These are phyloP conservation scores for Loriculus beryllinus DNA, from an alignment of 2,797 vertebrate species.

Conservation along the genomic window DNA sequence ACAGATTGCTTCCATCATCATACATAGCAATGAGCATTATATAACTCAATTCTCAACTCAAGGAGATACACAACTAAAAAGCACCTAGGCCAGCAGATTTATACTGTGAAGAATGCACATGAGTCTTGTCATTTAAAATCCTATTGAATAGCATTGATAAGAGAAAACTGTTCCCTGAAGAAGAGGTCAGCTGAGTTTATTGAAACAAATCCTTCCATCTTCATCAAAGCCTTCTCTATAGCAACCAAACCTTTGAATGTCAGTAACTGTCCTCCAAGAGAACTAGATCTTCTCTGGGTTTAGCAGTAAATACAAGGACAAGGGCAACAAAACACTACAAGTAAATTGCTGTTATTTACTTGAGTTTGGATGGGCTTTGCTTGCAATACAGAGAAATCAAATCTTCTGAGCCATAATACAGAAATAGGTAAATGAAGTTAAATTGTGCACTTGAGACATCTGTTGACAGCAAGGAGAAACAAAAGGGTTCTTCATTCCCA, in stretches of 20 bases:
- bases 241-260: not conserved
- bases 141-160: constrained; percentile 17
- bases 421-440: constrained; percentile 38
- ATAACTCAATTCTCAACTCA: constrained; percentile 42
- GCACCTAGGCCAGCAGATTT: not conserved
- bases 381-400: not conserved
- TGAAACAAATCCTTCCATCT: constrained; percentile 61
- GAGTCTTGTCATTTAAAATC: constrained; percentile 49
- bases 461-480: not conserved
- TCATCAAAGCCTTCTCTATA: constrained; percentile 25
- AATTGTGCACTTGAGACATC: not conserved
- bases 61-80: constrained; percentile 18
- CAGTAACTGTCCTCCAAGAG: constrained; percentile 18
- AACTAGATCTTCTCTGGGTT: not conserved
- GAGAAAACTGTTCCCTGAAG: constrained; percentile 58
- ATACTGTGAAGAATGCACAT: not conserved
- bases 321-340: not conserved
- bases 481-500: not conserved
- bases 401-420: not conserved
- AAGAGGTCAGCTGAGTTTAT: constrained; percentile 35
- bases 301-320: not conserved
- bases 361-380: not conserved
- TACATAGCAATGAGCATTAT: not conserved
- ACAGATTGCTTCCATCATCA: not conserved
- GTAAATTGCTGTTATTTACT: constrained; percentile 25